Evolutionary conservation across 2,113 vertebrate species (phyloP).

Genomic region (Campylomormyrus numenius): DNA sequence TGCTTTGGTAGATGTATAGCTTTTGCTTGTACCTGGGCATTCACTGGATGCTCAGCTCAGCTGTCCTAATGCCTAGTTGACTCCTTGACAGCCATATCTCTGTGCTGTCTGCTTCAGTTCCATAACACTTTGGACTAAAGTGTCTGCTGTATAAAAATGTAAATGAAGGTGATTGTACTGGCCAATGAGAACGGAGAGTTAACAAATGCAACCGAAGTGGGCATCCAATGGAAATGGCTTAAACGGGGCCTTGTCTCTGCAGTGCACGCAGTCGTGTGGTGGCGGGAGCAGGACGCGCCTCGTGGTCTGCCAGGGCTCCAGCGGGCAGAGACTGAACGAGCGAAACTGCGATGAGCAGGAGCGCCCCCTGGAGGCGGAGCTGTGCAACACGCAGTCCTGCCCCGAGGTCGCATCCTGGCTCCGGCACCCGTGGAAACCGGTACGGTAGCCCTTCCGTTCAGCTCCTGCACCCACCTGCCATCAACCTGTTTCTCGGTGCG

Average conservation of each 20-base stretch:
- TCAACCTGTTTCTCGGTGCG: not conserved
- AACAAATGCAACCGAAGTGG: not conserved
- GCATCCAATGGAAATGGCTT: not conserved
- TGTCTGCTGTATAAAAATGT: not conserved
- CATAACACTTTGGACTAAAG: not conserved
- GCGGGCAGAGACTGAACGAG: conserved; percentile 73
- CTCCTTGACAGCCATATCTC: not conserved
- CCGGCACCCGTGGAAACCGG: conserved; percentile 87
- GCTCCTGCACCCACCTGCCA: conserved; percentile 20
- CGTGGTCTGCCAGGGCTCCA: conserved; percentile 84
- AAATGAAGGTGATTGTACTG: not conserved
- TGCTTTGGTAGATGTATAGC: not conserved
- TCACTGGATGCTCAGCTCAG: not conserved
- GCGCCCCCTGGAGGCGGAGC: conserved; percentile 75
- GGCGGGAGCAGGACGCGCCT: conserved; percentile 79
- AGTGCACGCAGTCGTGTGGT: conserved; percentile 88
- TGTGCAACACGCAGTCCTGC: conserved; percentile 79
- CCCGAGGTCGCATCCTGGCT: conserved; percentile 80
- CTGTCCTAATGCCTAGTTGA: not conserved
- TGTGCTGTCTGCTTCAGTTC: not conserved
- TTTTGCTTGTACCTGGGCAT: not conserved
- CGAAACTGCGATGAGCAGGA: conserved; percentile 83
- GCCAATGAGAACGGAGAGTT: not conserved
- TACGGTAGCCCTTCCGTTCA: conserved; percentile 74
- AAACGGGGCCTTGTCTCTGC: conserved; percentile 20